Evolutionary conservation across 2,797 vertebrate genomes (phyloP), one percentile per base, ranked within the genome.

Genomic region (Leptoclinus maculatus): DNA sequence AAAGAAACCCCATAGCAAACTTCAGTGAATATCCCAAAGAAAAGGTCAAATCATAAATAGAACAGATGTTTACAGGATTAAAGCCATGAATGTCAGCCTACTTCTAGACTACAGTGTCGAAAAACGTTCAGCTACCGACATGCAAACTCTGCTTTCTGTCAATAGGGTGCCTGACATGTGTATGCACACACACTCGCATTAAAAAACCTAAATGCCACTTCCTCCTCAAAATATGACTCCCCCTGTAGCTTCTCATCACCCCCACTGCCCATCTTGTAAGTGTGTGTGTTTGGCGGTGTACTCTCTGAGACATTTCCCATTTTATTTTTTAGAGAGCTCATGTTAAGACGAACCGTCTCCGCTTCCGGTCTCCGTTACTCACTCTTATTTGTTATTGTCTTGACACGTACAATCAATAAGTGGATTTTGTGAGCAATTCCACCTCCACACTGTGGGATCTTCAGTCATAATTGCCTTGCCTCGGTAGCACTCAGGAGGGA

Each of bases 391-490:
- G 54, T 72, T 79, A 71, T 76, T 60, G 67, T 84, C 76, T 27
- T 1, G 14, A 67, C 36, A 57, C 51, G 23, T 83, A 84, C 63
- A 82, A 71, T 43, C 14, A 63, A 83, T 79, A 64, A 68, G 63
- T 57, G 68, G 72, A 23, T 53, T 56, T 66, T 74, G 63, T 76
- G 78, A 70, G 69, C 74, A 27, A 5, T 58, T 76, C 70, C 67
- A 64, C 75, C 80, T 58, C 80, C 65, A 73, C 69, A 67, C 74
- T 29, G 49, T 8, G 2, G 78, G 71, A 66, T 79, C 56, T 75
- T 82, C 54, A 56, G 45, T 71, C 66, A 38, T 83, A 83, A 89
- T 88, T 86, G 70, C 54, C 51, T 84, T 60, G 9, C 66, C 51
- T 75, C 49, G 0, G 80, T 47, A 38, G 68, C 75, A 27, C 80